phyloP scores from a whole-genome alignment of 2,113 vertebrate genomes.

The Strigops habroptila region DNA sequence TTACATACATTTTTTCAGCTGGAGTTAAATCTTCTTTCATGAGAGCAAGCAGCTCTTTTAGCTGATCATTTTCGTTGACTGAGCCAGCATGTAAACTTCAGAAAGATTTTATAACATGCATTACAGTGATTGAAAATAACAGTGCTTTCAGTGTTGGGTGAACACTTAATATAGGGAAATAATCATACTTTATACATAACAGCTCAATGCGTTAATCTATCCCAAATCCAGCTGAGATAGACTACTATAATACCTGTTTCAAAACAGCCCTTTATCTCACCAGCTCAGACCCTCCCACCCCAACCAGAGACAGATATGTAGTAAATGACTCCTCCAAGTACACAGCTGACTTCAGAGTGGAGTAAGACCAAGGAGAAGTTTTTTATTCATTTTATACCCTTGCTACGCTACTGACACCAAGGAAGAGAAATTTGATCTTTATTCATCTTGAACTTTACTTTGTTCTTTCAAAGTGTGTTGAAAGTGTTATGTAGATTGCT shows the following conservation, averaged over 20 bases:
- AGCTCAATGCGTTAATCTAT: not conserved
- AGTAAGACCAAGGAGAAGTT: not conserved
- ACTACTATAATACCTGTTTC: not conserved
- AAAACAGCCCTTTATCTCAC: not conserved
- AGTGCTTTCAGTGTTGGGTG: not conserved
- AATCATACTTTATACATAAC: not conserved
- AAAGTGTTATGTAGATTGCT: not conserved
- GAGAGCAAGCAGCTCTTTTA: slow-evolving; percentile 75
- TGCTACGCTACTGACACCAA: not conserved
- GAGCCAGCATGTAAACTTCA: slow-evolving; percentile 76
- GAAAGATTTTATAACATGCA: not conserved
- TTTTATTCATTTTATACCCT: not conserved
- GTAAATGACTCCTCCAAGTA: not conserved
- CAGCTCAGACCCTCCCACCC: not conserved
- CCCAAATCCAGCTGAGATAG: not conserved
- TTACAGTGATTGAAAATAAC: not conserved
- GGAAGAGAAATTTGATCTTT: not conserved
- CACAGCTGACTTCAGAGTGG: not conserved
- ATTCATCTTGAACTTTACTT: not conserved
- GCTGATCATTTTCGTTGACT: slow-evolving; percentile 74
- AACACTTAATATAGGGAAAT: not conserved
- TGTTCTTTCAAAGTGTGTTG: not conserved
- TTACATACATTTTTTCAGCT: slow-evolving; percentile 67
- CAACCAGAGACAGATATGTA: rapidly evolving
- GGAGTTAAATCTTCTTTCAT: slow-evolving; percentile 76